A percentile compares a stretch with the other conserved stretches of the same genome.
These are phyloP conservation scores for Hylaeus anthracinus DNA, from an alignment of 1,140 invertebrate genomes.

Conservation along the genomic window DNA sequence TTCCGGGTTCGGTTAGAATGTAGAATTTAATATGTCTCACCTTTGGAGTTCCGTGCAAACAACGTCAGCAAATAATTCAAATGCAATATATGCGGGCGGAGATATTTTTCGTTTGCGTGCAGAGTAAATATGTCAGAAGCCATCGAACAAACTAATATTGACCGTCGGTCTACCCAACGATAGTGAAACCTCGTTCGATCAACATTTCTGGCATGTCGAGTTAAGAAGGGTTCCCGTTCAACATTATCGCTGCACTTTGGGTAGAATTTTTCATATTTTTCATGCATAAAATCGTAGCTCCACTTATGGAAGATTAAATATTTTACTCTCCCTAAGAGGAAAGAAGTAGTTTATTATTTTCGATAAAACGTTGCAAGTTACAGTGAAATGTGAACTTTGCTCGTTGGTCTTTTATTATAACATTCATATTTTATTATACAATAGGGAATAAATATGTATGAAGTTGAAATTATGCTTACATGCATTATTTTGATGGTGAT, in stretches of 20 bases:
- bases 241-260: background rate
- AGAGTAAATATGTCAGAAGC: constrained; percentile 40
- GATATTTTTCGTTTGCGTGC: constrained; percentile 44
- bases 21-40: background rate
- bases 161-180: constrained; percentile 24
- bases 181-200: constrained; percentile 33
- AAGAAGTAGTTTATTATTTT: background rate
- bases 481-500: too few species aligned
- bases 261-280: background rate
- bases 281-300: background rate
- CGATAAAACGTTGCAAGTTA: too few species aligned
- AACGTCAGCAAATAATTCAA: background rate
- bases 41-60: background rate
- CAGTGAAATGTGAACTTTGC: too few species aligned
- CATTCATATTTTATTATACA: too few species aligned
- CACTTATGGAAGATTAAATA: background rate
- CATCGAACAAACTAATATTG: constrained; percentile 54
- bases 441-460: too few species aligned
- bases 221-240: background rate
- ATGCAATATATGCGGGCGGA: constrained; percentile 19
- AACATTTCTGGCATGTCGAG: background rate
- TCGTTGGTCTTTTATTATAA: too few species aligned
- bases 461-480: too few species aligned
- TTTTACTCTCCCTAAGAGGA: background rate
- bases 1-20: background rate